Evolutionary conservation across 2,888 invertebrate genomes (phyloP), one percentile per base, ranked within the genome.

Genomic region (Troides aeacus): DNA sequence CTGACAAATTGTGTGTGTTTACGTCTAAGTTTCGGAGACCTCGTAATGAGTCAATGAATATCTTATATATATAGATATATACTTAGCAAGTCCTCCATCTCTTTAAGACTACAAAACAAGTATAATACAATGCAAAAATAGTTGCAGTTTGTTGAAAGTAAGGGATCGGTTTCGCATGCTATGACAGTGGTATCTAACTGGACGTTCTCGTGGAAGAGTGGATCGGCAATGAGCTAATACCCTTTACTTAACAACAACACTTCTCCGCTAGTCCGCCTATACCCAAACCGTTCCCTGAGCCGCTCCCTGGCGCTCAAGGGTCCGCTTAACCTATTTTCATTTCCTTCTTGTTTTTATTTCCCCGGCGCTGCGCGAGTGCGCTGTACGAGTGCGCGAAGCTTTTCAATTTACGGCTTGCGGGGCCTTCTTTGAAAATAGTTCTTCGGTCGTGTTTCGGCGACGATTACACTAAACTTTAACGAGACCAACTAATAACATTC

Each of bases 321-420:
- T 75, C 77, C 84, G 81, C 84, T 88, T 88, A 88, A 87, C 88
- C 88, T 84, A 87, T 88, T 88, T 88, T 85, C 86, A 81, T 84
- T 85, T 85, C 77, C 81, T 80, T 78, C 77, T 79, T 84, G 81
- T 85, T 86, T 88, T 86, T 87, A 86, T 86, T 84, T 82, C 79
- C 75, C 77, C 73, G 68, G 70, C 77, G 77, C 79, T 80, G 77
- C 77, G 78, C 78, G 77, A 76, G 78, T 75, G 78, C 79, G 79
- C 78, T 79, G 78, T 79, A 79, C 77, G 78, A 77, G 78, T 79
- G 78, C 78, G 77, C 78, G 81, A 81, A 77, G 82, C 82, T 86
- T 85, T 86, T 83, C 86, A 86, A 87, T 87, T 85, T 85, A 84
- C 83, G 79, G 72, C 75, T 71, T 64, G 75, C 73, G 66, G 63